Base-by-base conservation (phyloP, 2,888 invertebrate genomes). In the Dolichopus griseipennis region DNA sequence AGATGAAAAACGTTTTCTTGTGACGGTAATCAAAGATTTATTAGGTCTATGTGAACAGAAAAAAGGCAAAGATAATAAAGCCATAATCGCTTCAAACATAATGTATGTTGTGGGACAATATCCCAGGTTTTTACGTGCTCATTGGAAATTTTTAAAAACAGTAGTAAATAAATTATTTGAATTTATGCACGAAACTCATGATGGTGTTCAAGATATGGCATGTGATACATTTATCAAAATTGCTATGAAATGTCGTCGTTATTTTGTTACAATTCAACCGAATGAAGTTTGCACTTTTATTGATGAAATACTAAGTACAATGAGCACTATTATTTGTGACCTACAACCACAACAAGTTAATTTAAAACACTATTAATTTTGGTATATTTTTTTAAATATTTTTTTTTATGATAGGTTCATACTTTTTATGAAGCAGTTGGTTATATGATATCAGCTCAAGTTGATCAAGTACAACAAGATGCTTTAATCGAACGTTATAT, bases 31-130 rank as follows among this genome's bases (percentile, higher is more conserved):
- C 72, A 97, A 95, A 83, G 98, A 99, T 83, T 85, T 99, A 69
- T 85, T 99, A 71, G 98, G 97, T 0, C 84, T 99, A 66, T 99
- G 99, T 83, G 97, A 97, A 80, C 98, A 98, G 82, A 99, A 99
- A 81, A 91, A 98, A 75, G 90, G 81, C 67, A 99, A 99, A 84
- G 98, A 99, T 83, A 99, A 99, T 83, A 99, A 99, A 83, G 99
- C 99, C 69, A 99, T 99, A 73, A 97, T 99, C 77, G 99, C 99
- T 20, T 97, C 97, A 72, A 99, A 99, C 83, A 99, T 99, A 72
- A 99, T 99, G 99, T 98, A 99, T 83, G 98, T 99, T 70, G 99
- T 99, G 67, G 99, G 99, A 4, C 99, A 99, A 81, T 99, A 99
- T 83, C 99, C 99, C 64, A 84, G 98, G 70, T 99, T 99, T 83